Evolutionary conservation across 1,140 invertebrate species (phyloP).

Genomic region (Acromyrmex charruanus): DNA sequence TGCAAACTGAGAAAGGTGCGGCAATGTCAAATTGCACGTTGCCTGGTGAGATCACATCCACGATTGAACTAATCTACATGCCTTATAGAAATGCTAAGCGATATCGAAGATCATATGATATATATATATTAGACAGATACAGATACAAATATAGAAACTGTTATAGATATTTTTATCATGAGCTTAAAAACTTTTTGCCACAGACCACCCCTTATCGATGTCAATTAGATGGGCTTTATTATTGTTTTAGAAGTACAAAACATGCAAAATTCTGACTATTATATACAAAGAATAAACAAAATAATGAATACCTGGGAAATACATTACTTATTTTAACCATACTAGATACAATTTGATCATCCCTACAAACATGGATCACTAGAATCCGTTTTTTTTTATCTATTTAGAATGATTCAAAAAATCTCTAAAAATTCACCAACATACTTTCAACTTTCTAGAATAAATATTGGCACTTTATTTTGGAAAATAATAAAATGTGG

Average conservation of each 20-base stretch:
- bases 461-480: no score
- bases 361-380: no score
- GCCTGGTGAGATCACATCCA: slow-evolving; percentile 49
- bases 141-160: no score
- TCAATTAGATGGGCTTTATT: neutral
- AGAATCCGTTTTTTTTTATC: no score
- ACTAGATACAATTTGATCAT: no score
- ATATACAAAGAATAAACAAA: no score
- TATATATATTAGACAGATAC: neutral
- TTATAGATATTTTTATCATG: neutral
- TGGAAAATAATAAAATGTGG: no score
- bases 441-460: no score
- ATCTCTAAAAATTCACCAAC: no score
- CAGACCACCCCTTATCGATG: neutral
- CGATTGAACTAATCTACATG: slow-evolving; percentile 40
- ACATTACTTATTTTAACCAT: no score
- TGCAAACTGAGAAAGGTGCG: slow-evolving; percentile 85
- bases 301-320: no score
- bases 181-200: neutral
- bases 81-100: slow-evolving; percentile 3
- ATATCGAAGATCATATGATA: neutral
- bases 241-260: neutral
- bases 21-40: slow-evolving; percentile 43
- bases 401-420: no score
- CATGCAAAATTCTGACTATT: neutral